Evolutionary conservation across 2,113 vertebrate species (phyloP), one percentile per base, ranked within the genome.

Genomic region (Butorides virescens): DNA sequence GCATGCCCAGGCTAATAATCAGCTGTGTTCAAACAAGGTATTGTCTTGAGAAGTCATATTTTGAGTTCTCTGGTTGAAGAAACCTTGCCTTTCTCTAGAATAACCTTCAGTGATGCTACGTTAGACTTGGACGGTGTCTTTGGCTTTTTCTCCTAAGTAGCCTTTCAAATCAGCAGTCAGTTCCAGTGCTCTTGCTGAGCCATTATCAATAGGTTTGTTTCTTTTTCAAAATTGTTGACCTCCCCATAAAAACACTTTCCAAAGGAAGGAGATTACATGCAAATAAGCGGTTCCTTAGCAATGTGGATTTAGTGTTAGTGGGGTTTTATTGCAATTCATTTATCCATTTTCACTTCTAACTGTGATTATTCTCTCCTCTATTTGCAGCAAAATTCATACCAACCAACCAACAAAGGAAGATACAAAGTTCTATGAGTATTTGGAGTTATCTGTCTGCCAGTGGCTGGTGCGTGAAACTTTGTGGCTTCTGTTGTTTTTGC

Each of bases 361-460:
- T 90, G 9, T 63, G 39, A 26, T 87, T 52, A 83, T 92, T 90
- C 73, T 97, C 20, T 79, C 63, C 61, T 95, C 90, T 96, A 81
- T 32, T 98, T 98, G 16, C 95, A 99, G 99, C 99, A 99, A 99
- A 99, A 99, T 97, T 99, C 99, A 32, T 99, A 99, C 98, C 99
- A 99, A 97, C 99, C 99, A 32, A 99, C 99, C 79, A 99, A 99
- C 98, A 99, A 99, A 98, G 99, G 99, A 98, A 98, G 99, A 96
- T 99, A 99, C 98, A 99, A 99, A 98, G 99, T 99, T 94, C 96
- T 99, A 96, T 99, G 98, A 98, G 97, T 92, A 65, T 79, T 90
- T 88, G 92, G 92, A 96, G 81, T 86, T 87, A 46, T 5, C 55
- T 93, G 81, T 96, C 93, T 97, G 93, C 93, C 88, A 83, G 85